These are phyloP conservation scores for Tinea semifulvella DNA, from an alignment of 2,888 invertebrate species.

Conservation along the genomic window DNA sequence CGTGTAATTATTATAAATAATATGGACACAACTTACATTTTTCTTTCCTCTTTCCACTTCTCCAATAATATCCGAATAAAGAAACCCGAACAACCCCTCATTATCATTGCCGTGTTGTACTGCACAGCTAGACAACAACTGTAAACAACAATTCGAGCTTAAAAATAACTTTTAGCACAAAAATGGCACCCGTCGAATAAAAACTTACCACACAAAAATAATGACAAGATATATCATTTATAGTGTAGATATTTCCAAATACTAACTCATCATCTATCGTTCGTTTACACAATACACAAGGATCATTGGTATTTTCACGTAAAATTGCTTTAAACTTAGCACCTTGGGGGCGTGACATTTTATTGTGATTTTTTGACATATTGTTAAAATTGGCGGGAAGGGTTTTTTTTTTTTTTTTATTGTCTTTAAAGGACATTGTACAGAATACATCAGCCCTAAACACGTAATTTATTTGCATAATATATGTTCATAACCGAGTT, in stretches of 20 bases:
- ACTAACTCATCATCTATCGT: constrained; percentile 58
- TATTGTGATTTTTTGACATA: too few species aligned
- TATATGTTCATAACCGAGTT: too few species aligned
- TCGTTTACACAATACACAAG: constrained; percentile 63
- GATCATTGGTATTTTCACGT: not conserved
- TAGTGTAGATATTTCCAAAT: constrained; percentile 65
- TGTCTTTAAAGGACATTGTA: too few species aligned
- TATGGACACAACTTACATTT: constrained; percentile 73
- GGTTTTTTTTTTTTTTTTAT: too few species aligned
- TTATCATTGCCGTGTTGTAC: constrained; percentile 73
- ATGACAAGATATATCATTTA: constrained; percentile 70
- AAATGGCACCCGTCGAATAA: too few species aligned
- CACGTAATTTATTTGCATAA: too few species aligned
- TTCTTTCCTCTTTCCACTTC: constrained; percentile 71
- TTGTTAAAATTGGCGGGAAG: too few species aligned
- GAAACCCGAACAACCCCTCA: constrained; percentile 79
- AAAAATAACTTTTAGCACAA: too few species aligned
- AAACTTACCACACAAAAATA: constrained; percentile 78
- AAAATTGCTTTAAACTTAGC: constrained; percentile 19
- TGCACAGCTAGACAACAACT: constrained; percentile 77
- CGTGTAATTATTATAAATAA: too few species aligned
- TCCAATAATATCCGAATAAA: constrained; percentile 70
- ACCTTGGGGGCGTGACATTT: too few species aligned
- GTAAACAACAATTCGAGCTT: too few species aligned
- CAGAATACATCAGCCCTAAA: too few species aligned